Percentiles rank a stretch among this genome's conserved stretches.
These are phyloP conservation scores for Vanessa atalanta DNA, from an alignment of 1,140 invertebrate genomes.

Conservation along the genomic window DNA sequence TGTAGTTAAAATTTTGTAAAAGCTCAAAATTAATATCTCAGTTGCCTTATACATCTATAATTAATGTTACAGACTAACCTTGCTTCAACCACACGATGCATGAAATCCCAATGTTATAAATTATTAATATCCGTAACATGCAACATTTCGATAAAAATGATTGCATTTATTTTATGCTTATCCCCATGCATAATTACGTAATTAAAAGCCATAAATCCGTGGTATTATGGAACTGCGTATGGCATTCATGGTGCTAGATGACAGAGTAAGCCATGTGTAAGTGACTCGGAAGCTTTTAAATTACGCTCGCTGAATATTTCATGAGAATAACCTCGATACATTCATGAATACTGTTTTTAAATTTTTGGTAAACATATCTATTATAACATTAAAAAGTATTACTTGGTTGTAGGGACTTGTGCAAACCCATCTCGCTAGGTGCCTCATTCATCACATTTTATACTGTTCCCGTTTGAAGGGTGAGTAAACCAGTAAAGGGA, in stretches of 20 bases:
- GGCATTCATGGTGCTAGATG: slow-evolving; percentile 8
- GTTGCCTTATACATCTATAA: too few species aligned
- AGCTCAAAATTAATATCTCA: too few species aligned
- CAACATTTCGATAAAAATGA: not conserved
- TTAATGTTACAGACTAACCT: too few species aligned
- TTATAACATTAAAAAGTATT: too few species aligned
- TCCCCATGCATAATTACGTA: slow-evolving; percentile 13
- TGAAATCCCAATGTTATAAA: too few species aligned
- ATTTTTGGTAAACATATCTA: not conserved
- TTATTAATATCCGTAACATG: too few species aligned
- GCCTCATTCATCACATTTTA: too few species aligned
- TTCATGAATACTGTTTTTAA: not conserved
- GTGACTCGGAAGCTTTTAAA: slow-evolving; percentile 12
- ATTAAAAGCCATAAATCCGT: slow-evolving; percentile 8
- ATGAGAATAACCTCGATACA: not conserved
- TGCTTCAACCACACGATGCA: too few species aligned
- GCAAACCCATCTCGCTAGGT: too few species aligned
- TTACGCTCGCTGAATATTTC: slow-evolving; percentile 5
- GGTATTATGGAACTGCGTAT: slow-evolving; percentile 7
- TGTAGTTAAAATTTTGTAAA: not conserved
- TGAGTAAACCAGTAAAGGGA: too few species aligned
- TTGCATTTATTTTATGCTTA: not conserved
- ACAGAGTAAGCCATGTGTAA: slow-evolving; percentile 3
- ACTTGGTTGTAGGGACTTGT: too few species aligned
- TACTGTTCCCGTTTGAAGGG: too few species aligned